Evolutionary conservation across 1,140 invertebrate species (phyloP).

Genomic region (Trigoniulus corallinus): DNA sequence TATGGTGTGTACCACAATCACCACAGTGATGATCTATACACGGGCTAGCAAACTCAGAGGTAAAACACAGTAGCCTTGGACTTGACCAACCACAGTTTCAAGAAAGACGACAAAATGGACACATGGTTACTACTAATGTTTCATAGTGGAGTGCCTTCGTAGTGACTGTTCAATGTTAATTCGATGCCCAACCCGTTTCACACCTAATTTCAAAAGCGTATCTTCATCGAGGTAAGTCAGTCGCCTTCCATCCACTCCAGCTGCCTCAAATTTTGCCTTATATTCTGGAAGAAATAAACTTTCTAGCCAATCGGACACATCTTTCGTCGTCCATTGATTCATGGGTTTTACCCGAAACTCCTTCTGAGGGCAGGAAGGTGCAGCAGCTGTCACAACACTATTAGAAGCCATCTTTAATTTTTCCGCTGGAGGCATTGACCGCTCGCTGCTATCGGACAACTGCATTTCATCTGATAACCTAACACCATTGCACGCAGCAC

Average conservation of each 20-base stretch:
- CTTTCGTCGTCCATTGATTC: slow-evolving; percentile 29
- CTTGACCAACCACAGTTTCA: no score
- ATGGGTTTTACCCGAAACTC: slow-evolving; percentile 26
- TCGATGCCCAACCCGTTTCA: slow-evolving; percentile 35
- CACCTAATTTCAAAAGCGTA: slow-evolving; percentile 31
- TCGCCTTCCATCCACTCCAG: slow-evolving; percentile 29
- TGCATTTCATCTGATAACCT: no score
- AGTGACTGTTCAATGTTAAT: slow-evolving; percentile 34
- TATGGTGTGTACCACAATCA: no score
- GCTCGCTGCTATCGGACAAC: no score
- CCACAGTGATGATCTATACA: no score
- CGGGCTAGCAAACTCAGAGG: no score
- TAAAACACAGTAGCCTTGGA: no score
- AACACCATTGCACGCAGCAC: no score
- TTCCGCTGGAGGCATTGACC: neutral
- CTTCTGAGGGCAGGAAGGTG: neutral
- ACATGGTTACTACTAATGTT: neutral
- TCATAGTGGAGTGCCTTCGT: slow-evolving; percentile 6
- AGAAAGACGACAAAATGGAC: no score
- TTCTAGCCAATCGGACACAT: slow-evolving; percentile 35
- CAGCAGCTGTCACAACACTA: neutral
- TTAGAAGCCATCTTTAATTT: neutral
- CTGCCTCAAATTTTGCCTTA: slow-evolving; percentile 27
- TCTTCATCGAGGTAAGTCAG: slow-evolving; percentile 33
- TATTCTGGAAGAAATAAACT: slow-evolving; percentile 34